Base-by-base conservation (phyloP, 2,888 invertebrate genomes). In the Monoplex corrugatus region DNA sequence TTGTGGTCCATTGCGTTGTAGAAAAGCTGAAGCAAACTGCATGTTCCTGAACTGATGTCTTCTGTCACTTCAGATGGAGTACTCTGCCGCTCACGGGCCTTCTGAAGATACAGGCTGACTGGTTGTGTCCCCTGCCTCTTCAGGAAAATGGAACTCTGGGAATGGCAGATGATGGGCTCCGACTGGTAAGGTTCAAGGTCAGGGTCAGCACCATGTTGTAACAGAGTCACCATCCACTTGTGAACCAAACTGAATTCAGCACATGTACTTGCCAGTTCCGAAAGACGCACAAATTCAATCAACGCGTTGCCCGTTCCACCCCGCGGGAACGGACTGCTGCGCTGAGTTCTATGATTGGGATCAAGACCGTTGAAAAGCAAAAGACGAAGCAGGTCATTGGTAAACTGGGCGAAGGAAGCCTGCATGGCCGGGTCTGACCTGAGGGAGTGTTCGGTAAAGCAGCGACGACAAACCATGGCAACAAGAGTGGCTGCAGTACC, bases 191-290 rank as follows among this genome's bases (percentile, higher is more conserved):
- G 96, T 92, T 97, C 97, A 89, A 97, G 96, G 94, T 97, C 97
- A 32, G 98, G 97, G 96, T 98, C 97, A 78, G 97, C 98, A 87
- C 98, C 98, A 94, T 97, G 97, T 95, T 97, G 97, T 84, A 98
- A 97, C 35, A 98, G 96, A 0, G 97, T 97, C 91, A 97, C 96
- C 5, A 97, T 97, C 93, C 98, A 96, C 94, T 97, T 97, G 94
- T 97, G 97, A 88, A 98, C 97, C 95, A 97, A 97, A 92, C 97
- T 96, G 94, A 98, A 97, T 94, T 98, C 98, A 87, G 96, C 96
- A 89, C 97, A 97, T 89, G 97, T 97, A 78, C 97, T 96, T 57
- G 97, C 97, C 94, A 97, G 97, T 94, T 97, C 97, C 84, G 97
- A 97, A 97, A 98, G 95, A 91, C 96, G 96, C 91, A 96, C 95